Conservation (phyloP, 2,888 invertebrate genomes). For the Leistus spinibarbis region DNA sequence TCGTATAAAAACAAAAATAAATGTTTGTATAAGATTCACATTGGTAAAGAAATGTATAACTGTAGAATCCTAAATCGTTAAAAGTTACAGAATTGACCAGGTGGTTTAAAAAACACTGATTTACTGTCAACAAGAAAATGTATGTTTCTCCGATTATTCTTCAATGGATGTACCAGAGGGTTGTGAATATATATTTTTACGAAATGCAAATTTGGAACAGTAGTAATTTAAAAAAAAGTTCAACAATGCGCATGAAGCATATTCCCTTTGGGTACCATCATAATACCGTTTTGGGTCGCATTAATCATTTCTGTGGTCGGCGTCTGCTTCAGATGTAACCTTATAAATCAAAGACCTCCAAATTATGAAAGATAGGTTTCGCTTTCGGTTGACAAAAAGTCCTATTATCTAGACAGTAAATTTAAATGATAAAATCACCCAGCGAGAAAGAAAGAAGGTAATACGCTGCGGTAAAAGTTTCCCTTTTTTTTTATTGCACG, state of each 20-base stretch:
- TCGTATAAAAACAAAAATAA: too few species aligned
- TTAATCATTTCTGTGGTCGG: constrained; percentile 21
- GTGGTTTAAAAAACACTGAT: neutral
- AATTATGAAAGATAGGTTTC: constrained; percentile 36
- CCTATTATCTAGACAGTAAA: constrained; percentile 37
- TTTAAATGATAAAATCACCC: constrained; percentile 37
- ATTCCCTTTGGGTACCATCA: neutral
- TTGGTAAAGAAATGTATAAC: too few species aligned
- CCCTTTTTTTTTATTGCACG: constrained; percentile 20
- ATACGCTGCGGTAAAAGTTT: constrained; percentile 18
- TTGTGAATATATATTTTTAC: neutral
- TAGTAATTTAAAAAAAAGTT: constrained; percentile 31
- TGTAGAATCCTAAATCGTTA: too few species aligned
- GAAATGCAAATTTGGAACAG: constrained; percentile 25
- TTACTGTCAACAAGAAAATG: neutral
- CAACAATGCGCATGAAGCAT: neutral
- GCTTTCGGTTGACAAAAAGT: constrained; percentile 22
- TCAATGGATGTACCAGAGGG: constrained; percentile 11
- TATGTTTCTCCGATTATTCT: constrained; percentile 9
- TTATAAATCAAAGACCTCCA: constrained; percentile 28
- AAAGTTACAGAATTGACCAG: too few species aligned
- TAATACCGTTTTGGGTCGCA: constrained; percentile 16
- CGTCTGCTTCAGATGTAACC: constrained; percentile 17
- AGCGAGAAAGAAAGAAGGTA: neutral
- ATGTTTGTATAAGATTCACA: too few species aligned